phyloP scores from a whole-genome alignment of 2,113 vertebrate species.

The Semicossyphus pulcher region DNA sequence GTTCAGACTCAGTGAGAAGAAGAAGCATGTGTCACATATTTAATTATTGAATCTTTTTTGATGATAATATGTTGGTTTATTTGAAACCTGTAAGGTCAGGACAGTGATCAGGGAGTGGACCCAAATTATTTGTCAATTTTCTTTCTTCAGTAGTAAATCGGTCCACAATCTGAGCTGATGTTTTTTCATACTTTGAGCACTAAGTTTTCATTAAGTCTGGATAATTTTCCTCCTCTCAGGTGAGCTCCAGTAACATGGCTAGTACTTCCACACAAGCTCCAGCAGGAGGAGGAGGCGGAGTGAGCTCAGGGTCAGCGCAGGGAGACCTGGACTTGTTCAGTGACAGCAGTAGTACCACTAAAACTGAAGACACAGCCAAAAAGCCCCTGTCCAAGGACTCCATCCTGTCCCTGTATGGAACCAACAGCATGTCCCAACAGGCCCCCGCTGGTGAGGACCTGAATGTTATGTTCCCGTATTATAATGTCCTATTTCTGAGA shows the following conservation, averaged over 20 bases:
- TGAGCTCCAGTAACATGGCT: constrained; percentile 83
- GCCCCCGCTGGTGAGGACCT: constrained; percentile 69
- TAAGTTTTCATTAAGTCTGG: neutral
- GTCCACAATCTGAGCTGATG: neutral
- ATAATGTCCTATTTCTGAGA: too few relatives aligned
- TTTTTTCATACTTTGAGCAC: neutral
- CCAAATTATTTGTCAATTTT: neutral
- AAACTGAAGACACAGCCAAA: constrained; percentile 91
- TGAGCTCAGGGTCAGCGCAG: constrained; percentile 81
- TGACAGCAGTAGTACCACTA: constrained; percentile 79
- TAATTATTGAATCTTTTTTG: neutral
- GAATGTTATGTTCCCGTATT: neutral
- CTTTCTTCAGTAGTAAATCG: neutral
- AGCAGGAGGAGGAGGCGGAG: constrained; percentile 47
- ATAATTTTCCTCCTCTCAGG: constrained; percentile 74
- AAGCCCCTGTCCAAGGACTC: constrained; percentile 98
- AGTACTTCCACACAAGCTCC: constrained; percentile 80
- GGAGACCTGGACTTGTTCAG: constrained; percentile 93
- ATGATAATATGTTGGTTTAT: neutral
- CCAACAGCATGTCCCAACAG: constrained; percentile 88
- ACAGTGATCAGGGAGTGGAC: neutral
- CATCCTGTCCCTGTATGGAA: constrained; percentile 96
- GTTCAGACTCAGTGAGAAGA: neutral
- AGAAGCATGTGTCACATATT: neutral
- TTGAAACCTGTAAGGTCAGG: neutral